A percentile compares a stretch with the other conserved stretches of the same genome.
Conservation (phyloP, 2,888 invertebrate genomes). For the Pocota personata region DNA sequence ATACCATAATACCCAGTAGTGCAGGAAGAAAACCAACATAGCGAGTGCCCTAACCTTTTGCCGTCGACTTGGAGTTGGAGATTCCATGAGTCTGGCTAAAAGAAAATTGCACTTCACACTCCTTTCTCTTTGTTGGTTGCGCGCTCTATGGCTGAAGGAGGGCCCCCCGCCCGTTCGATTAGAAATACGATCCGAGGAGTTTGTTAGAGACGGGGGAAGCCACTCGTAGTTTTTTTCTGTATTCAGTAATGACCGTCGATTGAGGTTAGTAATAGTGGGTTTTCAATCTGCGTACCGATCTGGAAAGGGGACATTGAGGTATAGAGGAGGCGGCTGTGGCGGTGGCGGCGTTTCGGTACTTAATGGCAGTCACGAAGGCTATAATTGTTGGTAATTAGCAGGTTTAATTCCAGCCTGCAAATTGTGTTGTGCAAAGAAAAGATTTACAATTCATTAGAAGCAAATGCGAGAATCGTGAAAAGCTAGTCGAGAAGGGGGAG, state of each 20-base stretch:
- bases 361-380: conserved; percentile 71
- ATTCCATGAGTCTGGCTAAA: conserved; percentile 41
- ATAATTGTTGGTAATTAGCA: conserved; percentile 72
- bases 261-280: conserved; percentile 62
- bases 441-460: conserved; percentile 73
- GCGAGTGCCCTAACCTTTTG: conserved; percentile 50
- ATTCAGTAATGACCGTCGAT: conserved; percentile 57
- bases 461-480: conserved; percentile 27
- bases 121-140: conserved; percentile 42
- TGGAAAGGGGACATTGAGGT: conserved; percentile 45
- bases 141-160: neutral
- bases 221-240: neutral
- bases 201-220: neutral
- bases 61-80: conserved; percentile 9
- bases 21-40: conserved; percentile 35
- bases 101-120: conserved; percentile 52
- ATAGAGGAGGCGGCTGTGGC: neutral
- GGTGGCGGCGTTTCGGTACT: conserved; percentile 45
- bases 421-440: conserved; percentile 72
- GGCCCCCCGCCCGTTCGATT: conserved; percentile 1
- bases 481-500: neutral
- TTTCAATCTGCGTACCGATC: conserved; percentile 63
- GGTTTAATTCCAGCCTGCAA: conserved; percentile 65
- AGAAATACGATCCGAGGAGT: conserved; percentile 44
- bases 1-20: neutral